Evolutionary conservation across 2,113 vertebrate species (phyloP), one percentile per base, ranked within the genome.

Genomic region (Ictidomys tridecemlineatus): DNA sequence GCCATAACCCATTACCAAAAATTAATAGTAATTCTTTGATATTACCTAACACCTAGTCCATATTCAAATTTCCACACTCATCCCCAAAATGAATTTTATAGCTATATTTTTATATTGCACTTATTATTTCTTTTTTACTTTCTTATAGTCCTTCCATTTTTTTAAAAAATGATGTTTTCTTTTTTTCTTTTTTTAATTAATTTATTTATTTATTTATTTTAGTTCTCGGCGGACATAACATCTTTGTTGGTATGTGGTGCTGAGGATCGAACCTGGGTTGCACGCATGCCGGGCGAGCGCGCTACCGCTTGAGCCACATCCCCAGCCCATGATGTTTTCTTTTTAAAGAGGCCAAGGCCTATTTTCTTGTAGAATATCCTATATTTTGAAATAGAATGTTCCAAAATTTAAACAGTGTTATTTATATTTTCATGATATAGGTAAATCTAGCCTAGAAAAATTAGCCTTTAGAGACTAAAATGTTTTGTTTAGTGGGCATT

Each of bases 161-260:
- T 8, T 20, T 9, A 58, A 58, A 72, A 76, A 96, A 63, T 65
- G 34, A 22, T 18, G 56, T 96, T 96, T 82, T 39, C 37, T 53
- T 96, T 97, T 80, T 76, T 82, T 39, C 37, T 53, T 96, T 97
- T 80, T 76, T n/a, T n/a, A n/a, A n/a, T n/a, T n/a, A n/a, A n/a
- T n/a, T n/a, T n/a, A n/a, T n/a, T n/a, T n/a, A n/a, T n/a, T n/a
- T n/a, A n/a, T n/a, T n/a, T n/a, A n/a, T n/a, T n/a, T n/a, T n/a
- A n/a, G n/a, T n/a, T n/a, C n/a, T n/a, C n/a, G n/a, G n/a, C n/a
- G n/a, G n/a, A n/a, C n/a, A n/a, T n/a, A n/a, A n/a, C n/a, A n/a
- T n/a, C n/a, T n/a, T n/a, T n/a, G n/a, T n/a, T n/a, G n/a, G n/a
- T n/a, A n/a, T n/a, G n/a, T n/a, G n/a, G n/a, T n/a, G n/a, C n/a